phyloP scores from a whole-genome alignment of 2,113 vertebrate species.

The Neotoma lepida region DNA sequence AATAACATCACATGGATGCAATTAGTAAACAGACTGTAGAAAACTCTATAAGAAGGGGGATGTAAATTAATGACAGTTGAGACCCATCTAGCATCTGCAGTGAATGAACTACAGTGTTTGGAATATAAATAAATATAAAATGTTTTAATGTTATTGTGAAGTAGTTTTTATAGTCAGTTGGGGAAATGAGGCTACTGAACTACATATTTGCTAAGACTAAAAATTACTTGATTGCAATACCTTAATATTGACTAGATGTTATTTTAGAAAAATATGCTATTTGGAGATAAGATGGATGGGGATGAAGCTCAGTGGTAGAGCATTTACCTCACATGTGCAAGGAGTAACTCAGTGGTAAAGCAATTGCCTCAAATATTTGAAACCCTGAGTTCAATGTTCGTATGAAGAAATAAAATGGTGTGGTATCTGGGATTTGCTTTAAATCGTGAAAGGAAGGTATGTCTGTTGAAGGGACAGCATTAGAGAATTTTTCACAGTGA shows the following conservation, averaged over 20 bases:
- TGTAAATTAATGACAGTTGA: background rate
- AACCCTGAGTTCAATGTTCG: background rate
- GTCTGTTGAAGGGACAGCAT: background rate
- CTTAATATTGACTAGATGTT: constrained; percentile 5
- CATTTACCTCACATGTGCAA: background rate
- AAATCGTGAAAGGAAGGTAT: background rate
- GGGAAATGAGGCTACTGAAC: background rate
- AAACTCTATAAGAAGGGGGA: background rate
- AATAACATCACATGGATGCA: background rate
- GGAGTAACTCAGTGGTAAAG: background rate
- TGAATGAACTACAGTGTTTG: background rate
- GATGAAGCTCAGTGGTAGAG: background rate
- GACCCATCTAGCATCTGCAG: background rate
- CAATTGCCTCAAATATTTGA: background rate
- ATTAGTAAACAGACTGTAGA: background rate
- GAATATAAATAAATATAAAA: background rate
- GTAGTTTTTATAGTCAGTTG: background rate
- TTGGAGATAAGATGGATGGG: background rate
- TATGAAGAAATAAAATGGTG: background rate
- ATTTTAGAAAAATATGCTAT: constrained; percentile 22
- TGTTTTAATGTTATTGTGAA: constrained; percentile 10
- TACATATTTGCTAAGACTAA: background rate
- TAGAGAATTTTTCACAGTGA: background rate
- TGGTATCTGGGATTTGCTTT: constrained; percentile 8
- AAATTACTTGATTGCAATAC: background rate